Evolutionary conservation across 2,113 vertebrate genomes (phyloP).

Genomic region (Elaphurus davidianus): DNA sequence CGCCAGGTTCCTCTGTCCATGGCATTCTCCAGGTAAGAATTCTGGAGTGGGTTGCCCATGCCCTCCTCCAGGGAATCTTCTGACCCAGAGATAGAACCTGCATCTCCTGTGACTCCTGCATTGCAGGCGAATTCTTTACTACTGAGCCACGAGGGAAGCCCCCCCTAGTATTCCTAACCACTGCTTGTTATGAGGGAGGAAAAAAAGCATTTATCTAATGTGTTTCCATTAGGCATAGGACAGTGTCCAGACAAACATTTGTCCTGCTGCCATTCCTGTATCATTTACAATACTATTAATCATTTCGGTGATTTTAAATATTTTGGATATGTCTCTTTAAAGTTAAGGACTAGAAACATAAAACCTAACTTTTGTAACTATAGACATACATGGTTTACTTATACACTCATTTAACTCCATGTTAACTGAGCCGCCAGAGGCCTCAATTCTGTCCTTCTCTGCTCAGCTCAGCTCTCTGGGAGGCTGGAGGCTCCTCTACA

Average conservation of each 20-base stretch:
- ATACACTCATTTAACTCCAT: not conserved
- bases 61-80: not conserved
- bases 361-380: not conserved
- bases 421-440: not conserved
- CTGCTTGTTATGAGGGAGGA: not conserved
- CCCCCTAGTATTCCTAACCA: not conserved
- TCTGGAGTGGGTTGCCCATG: not conserved
- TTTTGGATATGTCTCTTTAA: not conserved
- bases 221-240: not conserved
- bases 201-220: not conserved
- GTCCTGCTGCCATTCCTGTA: not conserved
- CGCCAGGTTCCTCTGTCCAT: not conserved
- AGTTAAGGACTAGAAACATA: not conserved
- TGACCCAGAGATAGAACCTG: not conserved
- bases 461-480: not conserved
- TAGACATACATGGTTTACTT: not conserved
- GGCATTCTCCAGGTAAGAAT: not conserved
- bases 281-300: not conserved
- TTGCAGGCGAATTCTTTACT: not conserved
- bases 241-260: not conserved
- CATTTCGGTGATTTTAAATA: not conserved
- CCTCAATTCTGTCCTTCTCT: not conserved
- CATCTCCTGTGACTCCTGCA: not conserved
- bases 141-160: not conserved
- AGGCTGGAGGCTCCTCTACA: not conserved